Conservation (phyloP, 2,797 vertebrate genomes). For the Lindbergichthys nudifrons region DNA sequence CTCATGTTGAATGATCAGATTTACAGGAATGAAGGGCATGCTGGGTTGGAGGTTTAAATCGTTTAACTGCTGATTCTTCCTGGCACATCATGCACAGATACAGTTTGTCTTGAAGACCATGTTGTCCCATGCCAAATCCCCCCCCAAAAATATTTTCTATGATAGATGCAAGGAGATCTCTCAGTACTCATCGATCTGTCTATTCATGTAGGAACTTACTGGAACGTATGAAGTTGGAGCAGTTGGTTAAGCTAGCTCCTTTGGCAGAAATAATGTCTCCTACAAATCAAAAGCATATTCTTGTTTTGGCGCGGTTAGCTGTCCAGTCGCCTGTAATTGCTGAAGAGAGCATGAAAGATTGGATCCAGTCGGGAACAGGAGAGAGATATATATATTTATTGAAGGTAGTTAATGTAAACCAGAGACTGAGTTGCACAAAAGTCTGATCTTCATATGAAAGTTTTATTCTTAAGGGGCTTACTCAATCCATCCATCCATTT, state of each 20-base stretch:
- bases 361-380: constrained; percentile 36
- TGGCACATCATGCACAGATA: background rate
- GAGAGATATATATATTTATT: constrained; percentile 30
- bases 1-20: constrained; percentile 6
- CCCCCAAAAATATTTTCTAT: background rate
- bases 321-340: constrained; percentile 34
- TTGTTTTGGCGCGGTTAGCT: constrained; percentile 38
- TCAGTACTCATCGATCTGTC: background rate
- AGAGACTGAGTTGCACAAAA: constrained; percentile 3
- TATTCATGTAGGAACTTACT: constrained; percentile 12
- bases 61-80: background rate
- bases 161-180: constrained; percentile 4
- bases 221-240: constrained; percentile 27
- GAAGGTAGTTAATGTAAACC: constrained; percentile 26
- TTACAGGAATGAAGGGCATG: constrained; percentile 19
- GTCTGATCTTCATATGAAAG: background rate
- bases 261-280: constrained; percentile 38
- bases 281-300: constrained; percentile 62
- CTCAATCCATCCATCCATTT: background rate
- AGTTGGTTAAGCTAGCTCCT: constrained; percentile 16
- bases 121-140: background rate
- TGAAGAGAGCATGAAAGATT: constrained; percentile 28
- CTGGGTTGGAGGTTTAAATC: background rate
- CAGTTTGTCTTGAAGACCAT: background rate
- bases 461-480: background rate